These are phyloP conservation scores for Sciurus vulgaris DNA, from an alignment of 2,797 vertebrate species.

Conservation along the genomic window DNA sequence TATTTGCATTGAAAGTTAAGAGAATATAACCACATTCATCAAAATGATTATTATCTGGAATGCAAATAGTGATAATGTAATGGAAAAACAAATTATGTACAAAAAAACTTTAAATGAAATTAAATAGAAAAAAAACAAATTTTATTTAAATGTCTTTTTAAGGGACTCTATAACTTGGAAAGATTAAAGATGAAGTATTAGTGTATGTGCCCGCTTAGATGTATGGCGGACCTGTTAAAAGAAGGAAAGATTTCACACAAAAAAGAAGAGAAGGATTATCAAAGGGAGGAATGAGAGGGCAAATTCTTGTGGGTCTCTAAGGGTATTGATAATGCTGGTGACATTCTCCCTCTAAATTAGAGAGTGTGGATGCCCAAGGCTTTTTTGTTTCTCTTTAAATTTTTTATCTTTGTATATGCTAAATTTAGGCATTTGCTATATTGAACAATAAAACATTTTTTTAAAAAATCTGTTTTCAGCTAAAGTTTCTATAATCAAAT, in stretches of 20 bases:
- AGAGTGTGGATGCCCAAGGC: not conserved
- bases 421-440: not conserved
- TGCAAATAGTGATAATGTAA: not conserved
- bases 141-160: too few relatives aligned
- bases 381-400: not conserved
- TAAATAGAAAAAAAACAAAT: not conserved
- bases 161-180: not conserved
- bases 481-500: not conserved
- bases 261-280: not conserved
- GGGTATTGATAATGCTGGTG: not conserved
- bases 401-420: not conserved
- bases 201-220: not conserved
- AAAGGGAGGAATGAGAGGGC: not conserved
- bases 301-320: not conserved
- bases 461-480: not conserved
- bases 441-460: not conserved
- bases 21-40: not conserved
- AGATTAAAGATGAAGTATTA: not conserved
- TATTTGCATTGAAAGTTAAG: not conserved
- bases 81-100: not conserved
- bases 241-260: not conserved
- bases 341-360: not conserved
- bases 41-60: not conserved
- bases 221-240: not conserved
- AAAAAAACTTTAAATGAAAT: not conserved